Percentiles rank a stretch among this genome's conserved stretches.
phyloP scores from a whole-genome alignment of 2,797 vertebrate species.

The Thamnophis elegans region DNA sequence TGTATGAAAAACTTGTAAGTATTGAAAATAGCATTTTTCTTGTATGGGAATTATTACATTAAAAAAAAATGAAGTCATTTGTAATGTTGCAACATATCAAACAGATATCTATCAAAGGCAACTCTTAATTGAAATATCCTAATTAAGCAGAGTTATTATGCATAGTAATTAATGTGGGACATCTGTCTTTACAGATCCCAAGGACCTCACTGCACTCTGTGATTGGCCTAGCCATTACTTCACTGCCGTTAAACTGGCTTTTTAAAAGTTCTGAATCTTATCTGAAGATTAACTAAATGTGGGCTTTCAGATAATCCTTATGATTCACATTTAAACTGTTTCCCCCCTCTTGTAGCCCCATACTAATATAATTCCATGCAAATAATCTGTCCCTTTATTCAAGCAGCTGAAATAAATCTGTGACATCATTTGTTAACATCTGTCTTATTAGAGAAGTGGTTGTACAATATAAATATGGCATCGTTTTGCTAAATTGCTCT shows the following conservation, averaged over 20 bases:
- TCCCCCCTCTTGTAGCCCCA: not conserved
- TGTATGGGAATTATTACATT: not conserved
- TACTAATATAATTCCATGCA: not conserved
- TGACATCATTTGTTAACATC: slow-evolving; percentile 7
- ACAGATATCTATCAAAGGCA: not conserved
- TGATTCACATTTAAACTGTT: not conserved
- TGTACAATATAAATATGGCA: not conserved
- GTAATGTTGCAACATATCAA: not conserved
- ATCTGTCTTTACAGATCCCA: not conserved
- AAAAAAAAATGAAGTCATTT: not conserved
- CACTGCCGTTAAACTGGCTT: not conserved
- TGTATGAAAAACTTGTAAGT: not conserved
- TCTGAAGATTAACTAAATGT: not conserved
- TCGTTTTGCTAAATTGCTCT: not conserved
- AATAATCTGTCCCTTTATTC: slow-evolving; percentile 1
- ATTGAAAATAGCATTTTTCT: not conserved
- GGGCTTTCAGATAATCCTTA: not conserved
- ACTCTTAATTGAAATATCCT: not conserved
- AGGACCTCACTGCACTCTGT: not conserved
- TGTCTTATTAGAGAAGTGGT: slow-evolving; percentile 1
- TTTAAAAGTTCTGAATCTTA: not conserved
- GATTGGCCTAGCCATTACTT: not conserved
- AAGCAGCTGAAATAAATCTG: slow-evolving; percentile 8
- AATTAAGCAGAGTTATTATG: rapidly evolving
- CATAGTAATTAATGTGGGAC: not conserved